Percentiles rank a stretch among this genome's conserved stretches.
These are phyloP conservation scores for Ernsta delagoae DNA, from an alignment of 2,888 invertebrate genomes.

Conservation along the genomic window DNA sequence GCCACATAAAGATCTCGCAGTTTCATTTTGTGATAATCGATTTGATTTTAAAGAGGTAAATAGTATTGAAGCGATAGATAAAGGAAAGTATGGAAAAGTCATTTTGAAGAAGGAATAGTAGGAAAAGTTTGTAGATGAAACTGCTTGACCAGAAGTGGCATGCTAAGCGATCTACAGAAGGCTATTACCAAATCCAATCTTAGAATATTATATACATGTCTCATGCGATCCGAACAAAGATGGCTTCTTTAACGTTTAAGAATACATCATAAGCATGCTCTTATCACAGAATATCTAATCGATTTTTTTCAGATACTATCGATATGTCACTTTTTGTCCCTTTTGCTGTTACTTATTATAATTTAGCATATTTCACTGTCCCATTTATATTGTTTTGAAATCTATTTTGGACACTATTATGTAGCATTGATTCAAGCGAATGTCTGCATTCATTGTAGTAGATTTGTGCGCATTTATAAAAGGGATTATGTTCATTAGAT, in stretches of 20 bases:
- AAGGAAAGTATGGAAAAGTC: slow-evolving; percentile 38
- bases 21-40: slow-evolving; percentile 38
- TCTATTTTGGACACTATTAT: slow-evolving; percentile 13
- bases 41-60: slow-evolving; percentile 20
- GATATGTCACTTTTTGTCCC: slow-evolving; percentile 67
- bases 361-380: slow-evolving; percentile 34
- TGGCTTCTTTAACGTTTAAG: slow-evolving; percentile 55
- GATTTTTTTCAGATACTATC: slow-evolving; percentile 65
- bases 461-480: slow-evolving; percentile 63
- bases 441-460: slow-evolving; percentile 26
- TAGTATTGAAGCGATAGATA: slow-evolving; percentile 37
- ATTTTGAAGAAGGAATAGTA: slow-evolving; percentile 32
- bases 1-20: slow-evolving; percentile 69
- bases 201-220: slow-evolving; percentile 58
- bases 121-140: slow-evolving; percentile 44
- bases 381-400: slow-evolving; percentile 42
- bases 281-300: slow-evolving; percentile 81
- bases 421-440: slow-evolving; percentile 29
- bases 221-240: slow-evolving; percentile 62
- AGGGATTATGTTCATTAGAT: slow-evolving; percentile 31
- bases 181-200: slow-evolving; percentile 76
- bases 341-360: slow-evolving; percentile 27
- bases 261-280: slow-evolving; percentile 77
- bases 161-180: slow-evolving; percentile 82
- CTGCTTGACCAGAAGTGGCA: slow-evolving; percentile 56